phyloP scores from a whole-genome alignment of 2,113 vertebrate genomes.

The Lethenteron reissneri region DNA sequence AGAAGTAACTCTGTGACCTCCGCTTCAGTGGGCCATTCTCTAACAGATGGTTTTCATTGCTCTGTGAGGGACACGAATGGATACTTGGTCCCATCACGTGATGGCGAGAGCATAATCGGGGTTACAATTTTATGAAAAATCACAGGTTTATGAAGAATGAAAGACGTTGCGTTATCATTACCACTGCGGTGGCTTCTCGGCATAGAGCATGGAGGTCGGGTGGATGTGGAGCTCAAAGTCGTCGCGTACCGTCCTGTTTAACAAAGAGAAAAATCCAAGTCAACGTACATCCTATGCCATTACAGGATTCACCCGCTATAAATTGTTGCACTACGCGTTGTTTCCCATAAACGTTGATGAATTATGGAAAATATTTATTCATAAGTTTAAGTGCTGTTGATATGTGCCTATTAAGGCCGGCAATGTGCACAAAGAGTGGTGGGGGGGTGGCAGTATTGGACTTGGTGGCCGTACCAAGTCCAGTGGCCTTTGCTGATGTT shows the following conservation, averaged over 20 bases:
- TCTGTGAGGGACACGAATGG: not conserved
- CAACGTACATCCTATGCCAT: not conserved
- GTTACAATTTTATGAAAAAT: not conserved
- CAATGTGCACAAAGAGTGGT: not conserved
- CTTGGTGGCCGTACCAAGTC: no score
- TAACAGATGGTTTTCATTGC: no score
- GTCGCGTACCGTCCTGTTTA: conserved; percentile 63
- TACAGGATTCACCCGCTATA: not conserved
- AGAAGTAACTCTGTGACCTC: no score
- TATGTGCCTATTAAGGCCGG: not conserved
- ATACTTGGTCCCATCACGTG: not conserved
- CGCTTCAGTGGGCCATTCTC: no score
- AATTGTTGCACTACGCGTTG: not conserved
- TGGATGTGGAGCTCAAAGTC: conserved; percentile 86
- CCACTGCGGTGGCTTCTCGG: conserved; percentile 89
- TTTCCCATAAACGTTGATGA: not conserved
- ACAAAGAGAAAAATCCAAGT: conserved; percentile 9
- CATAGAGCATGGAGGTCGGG: conserved; percentile 67
- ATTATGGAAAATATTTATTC: not conserved
- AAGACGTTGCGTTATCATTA: conserved; percentile 19
- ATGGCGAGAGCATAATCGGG: no score
- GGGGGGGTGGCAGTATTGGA: no score
- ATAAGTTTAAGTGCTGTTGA: not conserved
- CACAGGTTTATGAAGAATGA: not conserved
- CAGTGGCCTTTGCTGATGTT: no score